These are phyloP conservation scores for Panulirus ornatus DNA, from an alignment of 1,140 invertebrate genomes.

Conservation along the genomic window DNA sequence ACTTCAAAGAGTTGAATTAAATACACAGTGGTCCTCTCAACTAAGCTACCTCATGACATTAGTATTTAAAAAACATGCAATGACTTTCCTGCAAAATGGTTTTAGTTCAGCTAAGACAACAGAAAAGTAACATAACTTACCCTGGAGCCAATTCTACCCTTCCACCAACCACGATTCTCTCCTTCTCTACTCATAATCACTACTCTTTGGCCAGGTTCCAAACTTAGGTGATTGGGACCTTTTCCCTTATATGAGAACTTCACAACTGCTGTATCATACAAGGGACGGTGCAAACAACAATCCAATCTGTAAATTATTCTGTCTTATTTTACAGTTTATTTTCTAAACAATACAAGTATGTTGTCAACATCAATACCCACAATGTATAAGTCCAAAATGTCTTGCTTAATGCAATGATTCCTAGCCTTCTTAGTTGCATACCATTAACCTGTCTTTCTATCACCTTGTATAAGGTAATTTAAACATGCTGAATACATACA, in stretches of 20 bases:
- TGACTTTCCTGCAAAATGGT: too few relatives aligned
- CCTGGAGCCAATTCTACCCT: slow-evolving; percentile 69
- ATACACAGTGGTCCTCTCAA: too few relatives aligned
- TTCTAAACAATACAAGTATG: too few relatives aligned
- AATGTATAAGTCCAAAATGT: not conserved
- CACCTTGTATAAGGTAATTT: too few relatives aligned
- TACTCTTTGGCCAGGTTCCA: slow-evolving; percentile 57
- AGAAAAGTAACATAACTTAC: slow-evolving; percentile 39
- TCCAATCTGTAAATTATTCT: slow-evolving; percentile 24
- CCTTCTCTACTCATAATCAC: slow-evolving; percentile 69
- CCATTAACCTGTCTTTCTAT: too few relatives aligned
- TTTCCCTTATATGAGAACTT: slow-evolving; percentile 56
- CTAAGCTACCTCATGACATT: too few relatives aligned
- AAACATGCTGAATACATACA: too few relatives aligned
- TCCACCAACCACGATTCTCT: slow-evolving; percentile 74
- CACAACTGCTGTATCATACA: slow-evolving; percentile 69
- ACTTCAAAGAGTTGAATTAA: too few relatives aligned
- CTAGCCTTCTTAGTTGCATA: too few relatives aligned
- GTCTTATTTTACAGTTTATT: not conserved
- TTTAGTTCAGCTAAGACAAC: not conserved
- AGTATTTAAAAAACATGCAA: too few relatives aligned
- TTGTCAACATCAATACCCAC: not conserved
- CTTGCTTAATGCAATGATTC: too few relatives aligned
- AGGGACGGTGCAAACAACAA: slow-evolving; percentile 35
- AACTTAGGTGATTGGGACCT: slow-evolving; percentile 50